Percentiles rank a stretch among this genome's conserved stretches.
phyloP scores from a whole-genome alignment of 2,888 invertebrate genomes.

The Gryllus longicercus region DNA sequence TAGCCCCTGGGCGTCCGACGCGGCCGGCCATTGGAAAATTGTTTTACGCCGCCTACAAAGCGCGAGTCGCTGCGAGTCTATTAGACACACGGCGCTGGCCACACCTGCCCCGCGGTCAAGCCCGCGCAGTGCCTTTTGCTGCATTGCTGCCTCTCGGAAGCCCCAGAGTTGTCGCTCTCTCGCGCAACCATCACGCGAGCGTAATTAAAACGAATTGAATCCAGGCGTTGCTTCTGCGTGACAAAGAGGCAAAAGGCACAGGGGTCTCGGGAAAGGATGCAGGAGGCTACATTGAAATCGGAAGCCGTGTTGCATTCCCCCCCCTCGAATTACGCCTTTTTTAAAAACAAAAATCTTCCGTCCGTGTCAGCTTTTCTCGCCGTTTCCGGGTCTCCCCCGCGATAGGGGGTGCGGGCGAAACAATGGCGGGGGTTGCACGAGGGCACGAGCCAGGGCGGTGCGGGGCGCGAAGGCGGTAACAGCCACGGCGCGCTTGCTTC shows the following conservation, averaged over 20 bases:
- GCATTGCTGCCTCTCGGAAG: no score
- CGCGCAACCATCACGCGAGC: no score
- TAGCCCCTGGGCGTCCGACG: not conserved
- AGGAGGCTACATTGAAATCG: not conserved
- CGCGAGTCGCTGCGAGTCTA: not conserved
- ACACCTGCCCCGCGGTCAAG: not conserved
- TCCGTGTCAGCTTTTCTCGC: not conserved
- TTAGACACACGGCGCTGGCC: not conserved
- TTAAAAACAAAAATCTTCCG: not conserved
- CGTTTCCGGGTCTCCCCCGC: not conserved
- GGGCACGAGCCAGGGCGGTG: constrained; percentile 2
- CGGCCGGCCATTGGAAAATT: not conserved
- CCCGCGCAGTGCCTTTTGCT: not conserved
- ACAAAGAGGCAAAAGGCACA: no score
- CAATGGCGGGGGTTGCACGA: not conserved
- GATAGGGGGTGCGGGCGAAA: not conserved
- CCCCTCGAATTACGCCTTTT: not conserved
- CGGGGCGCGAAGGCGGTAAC: not conserved
- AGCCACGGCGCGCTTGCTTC: not conserved
- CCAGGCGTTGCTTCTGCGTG: no score
- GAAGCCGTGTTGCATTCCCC: not conserved
- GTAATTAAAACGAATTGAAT: no score
- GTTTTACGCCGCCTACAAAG: not conserved
- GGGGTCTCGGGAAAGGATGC: not conserved
- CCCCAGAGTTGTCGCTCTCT: no score